A percentile compares a stretch with the other conserved stretches of the same genome.
Evolutionary conservation across 2,888 invertebrate genomes (phyloP).

Genomic region (Syrphus vitripennis): DNA sequence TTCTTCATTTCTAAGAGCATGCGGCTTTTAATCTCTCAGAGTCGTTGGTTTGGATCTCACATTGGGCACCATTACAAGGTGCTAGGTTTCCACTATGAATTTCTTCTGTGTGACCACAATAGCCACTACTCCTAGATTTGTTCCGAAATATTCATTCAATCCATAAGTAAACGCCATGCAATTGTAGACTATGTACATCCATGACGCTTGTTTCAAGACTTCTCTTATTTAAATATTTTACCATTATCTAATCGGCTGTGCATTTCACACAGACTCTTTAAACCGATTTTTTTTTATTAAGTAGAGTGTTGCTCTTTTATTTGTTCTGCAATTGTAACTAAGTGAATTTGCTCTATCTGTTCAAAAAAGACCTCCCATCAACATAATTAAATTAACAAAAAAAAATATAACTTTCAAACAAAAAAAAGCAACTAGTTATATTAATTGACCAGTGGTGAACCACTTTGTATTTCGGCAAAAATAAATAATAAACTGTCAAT

Average conservation of each 20-base stretch:
- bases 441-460: slow-evolving; percentile 29
- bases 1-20: too few relatives aligned
- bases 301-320: background rate
- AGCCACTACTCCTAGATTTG: too few relatives aligned
- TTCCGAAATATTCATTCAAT: too few relatives aligned
- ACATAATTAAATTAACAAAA: slow-evolving; percentile 9
- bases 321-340: background rate
- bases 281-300: background rate
- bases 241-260: background rate
- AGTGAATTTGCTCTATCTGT: background rate
- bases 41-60: too few relatives aligned
- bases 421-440: slow-evolving; percentile 7
- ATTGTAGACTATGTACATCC: too few relatives aligned
- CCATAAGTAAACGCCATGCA: too few relatives aligned
- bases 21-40: too few relatives aligned
- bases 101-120: too few relatives aligned
- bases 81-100: too few relatives aligned
- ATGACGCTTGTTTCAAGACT: too few relatives aligned
- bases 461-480: slow-evolving; percentile 5
- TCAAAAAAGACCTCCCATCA: background rate
- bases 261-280: background rate
- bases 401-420: background rate
- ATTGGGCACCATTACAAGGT: too few relatives aligned
- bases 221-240: background rate
- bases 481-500: slow-evolving; percentile 31